Evolutionary conservation across 2,113 vertebrate species (phyloP).

Genomic region (Leuciscus idus): DNA sequence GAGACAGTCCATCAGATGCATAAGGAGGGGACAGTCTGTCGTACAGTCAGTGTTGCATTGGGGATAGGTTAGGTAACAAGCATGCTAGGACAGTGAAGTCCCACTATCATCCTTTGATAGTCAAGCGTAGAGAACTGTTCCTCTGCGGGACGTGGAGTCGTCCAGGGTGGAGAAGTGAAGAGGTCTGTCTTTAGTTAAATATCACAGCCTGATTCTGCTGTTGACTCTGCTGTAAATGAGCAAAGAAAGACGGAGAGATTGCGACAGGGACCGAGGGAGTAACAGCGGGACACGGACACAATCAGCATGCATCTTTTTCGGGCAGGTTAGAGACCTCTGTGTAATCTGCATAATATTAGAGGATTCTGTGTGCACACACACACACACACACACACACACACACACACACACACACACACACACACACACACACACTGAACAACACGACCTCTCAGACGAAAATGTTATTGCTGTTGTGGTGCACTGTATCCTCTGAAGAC

Average conservation of each 20-base stretch:
- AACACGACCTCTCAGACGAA: too few species aligned
- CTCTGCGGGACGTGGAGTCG: background rate
- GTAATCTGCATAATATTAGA: constrained; percentile 1
- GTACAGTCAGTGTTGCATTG: background rate
- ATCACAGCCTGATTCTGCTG: constrained; percentile 36
- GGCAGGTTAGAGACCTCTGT: background rate
- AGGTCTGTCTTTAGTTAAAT: constrained; percentile 36
- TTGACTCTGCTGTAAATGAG: constrained; percentile 24
- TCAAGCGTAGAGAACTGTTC: background rate
- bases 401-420: background rate
- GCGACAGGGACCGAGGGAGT: background rate
- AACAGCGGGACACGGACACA: background rate
- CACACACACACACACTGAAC: constrained; percentile 2
- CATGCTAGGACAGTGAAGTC: background rate
- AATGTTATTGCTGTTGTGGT: background rate
- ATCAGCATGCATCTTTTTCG: background rate
- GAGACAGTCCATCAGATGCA: background rate
- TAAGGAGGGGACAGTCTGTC: background rate
- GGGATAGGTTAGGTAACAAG: background rate
- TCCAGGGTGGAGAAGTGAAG: constrained; percentile 12
- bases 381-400: too few species aligned
- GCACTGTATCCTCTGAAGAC: background rate
- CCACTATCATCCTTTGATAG: background rate
- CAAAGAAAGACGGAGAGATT: constrained; percentile 4
- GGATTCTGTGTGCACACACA: too few species aligned